phyloP scores from a whole-genome alignment of 2,888 invertebrate genomes.

The Scaptomyza flava region DNA sequence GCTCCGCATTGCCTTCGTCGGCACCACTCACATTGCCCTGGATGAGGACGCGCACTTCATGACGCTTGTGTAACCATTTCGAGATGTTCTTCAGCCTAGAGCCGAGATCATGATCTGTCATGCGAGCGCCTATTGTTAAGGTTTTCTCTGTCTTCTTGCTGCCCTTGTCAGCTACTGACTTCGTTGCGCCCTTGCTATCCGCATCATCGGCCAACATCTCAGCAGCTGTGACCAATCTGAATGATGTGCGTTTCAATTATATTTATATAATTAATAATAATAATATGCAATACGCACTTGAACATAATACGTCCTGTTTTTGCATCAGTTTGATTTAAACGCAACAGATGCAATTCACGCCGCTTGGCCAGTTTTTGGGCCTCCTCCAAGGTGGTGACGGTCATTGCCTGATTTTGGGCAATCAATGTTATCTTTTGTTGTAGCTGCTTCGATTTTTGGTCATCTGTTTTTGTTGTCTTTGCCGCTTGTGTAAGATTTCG shows the following conservation, averaged over 20 bases:
- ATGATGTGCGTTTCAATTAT: constrained; percentile 15
- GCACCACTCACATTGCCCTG: constrained; percentile 61
- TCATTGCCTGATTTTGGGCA: constrained; percentile 86
- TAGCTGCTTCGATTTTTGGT: constrained; percentile 33
- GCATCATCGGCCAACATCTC: constrained; percentile 87
- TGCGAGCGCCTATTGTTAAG: constrained; percentile 87
- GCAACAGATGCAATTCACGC: constrained; percentile 89
- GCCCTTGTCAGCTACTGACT: constrained; percentile 41
- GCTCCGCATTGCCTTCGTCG: constrained; percentile 83
- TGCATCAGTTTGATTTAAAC: constrained; percentile 88
- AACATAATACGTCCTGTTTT: constrained; percentile 89
- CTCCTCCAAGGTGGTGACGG: constrained; percentile 88
- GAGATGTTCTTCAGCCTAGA: constrained; percentile 87
- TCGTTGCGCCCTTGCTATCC: constrained; percentile 4
- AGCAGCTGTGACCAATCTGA: constrained; percentile 87
- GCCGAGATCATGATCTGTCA: constrained; percentile 88
- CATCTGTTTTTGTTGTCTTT: constrained; percentile 25
- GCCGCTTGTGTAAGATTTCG: constrained; percentile 50
- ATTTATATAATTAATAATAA: background rate
- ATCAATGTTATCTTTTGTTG: constrained; percentile 88
- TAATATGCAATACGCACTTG: constrained; percentile 83
- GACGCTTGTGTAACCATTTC: constrained; percentile 88
- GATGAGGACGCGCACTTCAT: constrained; percentile 86
- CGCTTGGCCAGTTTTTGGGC: constrained; percentile 89
- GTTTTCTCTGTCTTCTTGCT: constrained; percentile 87